phyloP scores from a whole-genome alignment of 2,797 vertebrate species.

The Eulemur albifrons region DNA sequence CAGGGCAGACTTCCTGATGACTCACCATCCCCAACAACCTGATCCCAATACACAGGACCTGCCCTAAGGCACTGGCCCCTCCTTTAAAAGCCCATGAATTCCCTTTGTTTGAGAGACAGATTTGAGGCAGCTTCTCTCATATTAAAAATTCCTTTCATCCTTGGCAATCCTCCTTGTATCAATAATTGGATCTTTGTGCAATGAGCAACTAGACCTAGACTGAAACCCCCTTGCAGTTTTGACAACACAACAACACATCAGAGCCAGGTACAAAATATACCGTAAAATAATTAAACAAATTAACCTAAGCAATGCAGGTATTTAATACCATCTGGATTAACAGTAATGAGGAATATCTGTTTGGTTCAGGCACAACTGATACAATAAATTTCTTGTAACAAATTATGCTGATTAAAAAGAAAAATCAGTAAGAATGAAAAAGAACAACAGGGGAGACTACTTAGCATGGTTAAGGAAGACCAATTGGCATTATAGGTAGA shows the following conservation, averaged over 20 bases:
- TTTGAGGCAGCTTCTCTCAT: neutral
- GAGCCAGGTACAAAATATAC: neutral
- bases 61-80: neutral
- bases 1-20: neutral
- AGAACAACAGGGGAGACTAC: neutral
- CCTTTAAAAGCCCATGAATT: neutral
- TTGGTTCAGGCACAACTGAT: neutral
- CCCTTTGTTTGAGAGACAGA: neutral
- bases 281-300: neutral
- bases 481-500: neutral
- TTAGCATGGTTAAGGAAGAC: neutral
- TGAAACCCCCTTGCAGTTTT: too few species aligned
- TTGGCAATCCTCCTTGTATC: neutral
- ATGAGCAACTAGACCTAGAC: too few species aligned
- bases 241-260: neutral
- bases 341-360: neutral
- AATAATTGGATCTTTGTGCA: too few species aligned
- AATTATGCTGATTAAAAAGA: constrained; percentile 26
- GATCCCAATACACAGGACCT: neutral
- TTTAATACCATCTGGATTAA: neutral
- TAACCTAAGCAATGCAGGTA: neutral
- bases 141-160: neutral
- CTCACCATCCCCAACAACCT: neutral
- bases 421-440: neutral
- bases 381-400: neutral